phyloP scores from a whole-genome alignment of 2,888 invertebrate species.

The Craniophora ligustri region DNA sequence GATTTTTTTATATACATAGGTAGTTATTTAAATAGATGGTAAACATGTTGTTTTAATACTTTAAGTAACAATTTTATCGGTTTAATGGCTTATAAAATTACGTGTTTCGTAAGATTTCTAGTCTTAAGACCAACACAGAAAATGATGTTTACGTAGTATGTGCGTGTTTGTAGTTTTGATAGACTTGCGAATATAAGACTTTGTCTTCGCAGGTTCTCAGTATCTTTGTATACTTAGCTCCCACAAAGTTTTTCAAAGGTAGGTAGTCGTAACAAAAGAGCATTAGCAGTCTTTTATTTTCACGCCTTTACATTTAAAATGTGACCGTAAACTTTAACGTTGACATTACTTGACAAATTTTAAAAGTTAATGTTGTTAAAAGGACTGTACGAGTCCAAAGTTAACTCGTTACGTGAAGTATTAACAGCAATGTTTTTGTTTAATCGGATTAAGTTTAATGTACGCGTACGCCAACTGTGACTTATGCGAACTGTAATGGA shows the following conservation, averaged over 20 bases:
- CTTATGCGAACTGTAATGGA: slow-evolving; percentile 37
- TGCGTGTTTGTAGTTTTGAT: too few relatives aligned
- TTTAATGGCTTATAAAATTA: too few relatives aligned
- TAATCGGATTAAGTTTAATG: slow-evolving; percentile 76
- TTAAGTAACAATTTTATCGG: too few relatives aligned
- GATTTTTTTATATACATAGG: too few relatives aligned
- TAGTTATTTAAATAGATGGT: too few relatives aligned
- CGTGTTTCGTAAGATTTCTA: too few relatives aligned
- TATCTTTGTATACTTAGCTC: too few relatives aligned
- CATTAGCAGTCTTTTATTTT: slow-evolving; percentile 39
- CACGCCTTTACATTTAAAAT: slow-evolving; percentile 34
- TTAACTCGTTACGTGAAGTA: slow-evolving; percentile 80
- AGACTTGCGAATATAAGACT: too few relatives aligned
- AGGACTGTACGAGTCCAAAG: slow-evolving; percentile 69
- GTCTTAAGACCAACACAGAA: too few relatives aligned
- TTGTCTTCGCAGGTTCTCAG: too few relatives aligned
- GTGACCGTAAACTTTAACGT: slow-evolving; percentile 47
- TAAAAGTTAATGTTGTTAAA: slow-evolving; percentile 69
- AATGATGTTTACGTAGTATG: too few relatives aligned
- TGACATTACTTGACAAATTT: slow-evolving; percentile 51
- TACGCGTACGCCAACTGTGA: slow-evolving; percentile 60
- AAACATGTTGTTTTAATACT: too few relatives aligned
- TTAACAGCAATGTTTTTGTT: slow-evolving; percentile 82
- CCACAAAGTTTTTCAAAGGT: slow-evolving; percentile 20
- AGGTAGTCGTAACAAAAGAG: slow-evolving; percentile 22